These are phyloP conservation scores for Mastomys natalensis DNA, from an alignment of 2,113 vertebrate species.

Conservation along the genomic window DNA sequence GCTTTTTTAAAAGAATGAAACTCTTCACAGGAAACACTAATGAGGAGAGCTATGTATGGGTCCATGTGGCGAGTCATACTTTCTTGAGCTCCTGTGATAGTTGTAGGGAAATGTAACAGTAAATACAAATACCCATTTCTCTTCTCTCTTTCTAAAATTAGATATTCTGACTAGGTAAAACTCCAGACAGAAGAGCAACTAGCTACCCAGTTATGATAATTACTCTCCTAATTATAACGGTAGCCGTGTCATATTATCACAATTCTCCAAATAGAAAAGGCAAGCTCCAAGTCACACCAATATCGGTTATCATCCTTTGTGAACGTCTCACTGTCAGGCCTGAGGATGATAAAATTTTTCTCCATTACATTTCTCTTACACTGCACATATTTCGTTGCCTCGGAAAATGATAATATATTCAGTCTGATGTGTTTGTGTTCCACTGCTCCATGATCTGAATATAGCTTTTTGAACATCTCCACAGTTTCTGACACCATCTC, in stretches of 20 bases:
- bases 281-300: conserved; percentile 47
- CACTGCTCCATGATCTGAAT: conserved; percentile 3
- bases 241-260: conserved; percentile 73
- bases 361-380: conserved; percentile 39
- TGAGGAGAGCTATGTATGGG: neutral
- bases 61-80: neutral
- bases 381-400: neutral
- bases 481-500: conserved; percentile 16
- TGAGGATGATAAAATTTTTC: neutral
- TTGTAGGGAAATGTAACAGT: neutral
- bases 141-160: conserved; percentile 16
- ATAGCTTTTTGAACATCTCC: conserved; percentile 43
- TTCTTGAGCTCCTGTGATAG: neutral
- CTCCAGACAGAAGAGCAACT: conserved; percentile 67
- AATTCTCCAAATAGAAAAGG: conserved; percentile 69
- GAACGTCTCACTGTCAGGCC: conserved; percentile 27
- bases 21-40: neutral
- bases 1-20: too few relatives aligned
- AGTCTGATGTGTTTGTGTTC: neutral
- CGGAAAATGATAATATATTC: conserved; percentile 2
- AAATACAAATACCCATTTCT: neutral
- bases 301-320: conserved; percentile 71
- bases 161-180: conserved; percentile 64
- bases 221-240: conserved; percentile 74
- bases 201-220: conserved; percentile 75